Evolutionary conservation across 92 coral and sea anemone species (phyloP), one percentile per base, ranked within the genome.

Genomic region (Parazoanthus darwini): DNA sequence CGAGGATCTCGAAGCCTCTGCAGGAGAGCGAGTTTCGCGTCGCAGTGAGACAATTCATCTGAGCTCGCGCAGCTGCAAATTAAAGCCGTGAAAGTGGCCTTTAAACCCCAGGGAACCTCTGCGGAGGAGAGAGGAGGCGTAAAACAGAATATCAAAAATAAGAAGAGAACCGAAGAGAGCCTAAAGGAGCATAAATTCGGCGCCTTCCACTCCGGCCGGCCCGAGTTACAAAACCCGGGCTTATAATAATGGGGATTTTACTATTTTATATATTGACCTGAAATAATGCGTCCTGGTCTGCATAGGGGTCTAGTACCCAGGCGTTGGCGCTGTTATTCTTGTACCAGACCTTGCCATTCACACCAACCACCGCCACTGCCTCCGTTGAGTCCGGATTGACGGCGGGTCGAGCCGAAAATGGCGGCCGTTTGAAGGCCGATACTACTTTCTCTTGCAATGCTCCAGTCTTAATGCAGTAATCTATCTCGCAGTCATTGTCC

Each of bases 401-500:
- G 7, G 90, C 92, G 6, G 96, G 96, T 38, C 90, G 90, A 26
- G 94, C 90, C 20, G 89, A 88, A 85, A 93, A 93, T 37, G 98
- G 98, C 20, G 96, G 95, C 75, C 94, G 86, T 79, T 92, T 94
- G 68, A 96, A 93, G 29, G 90, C 75, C 1, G 93, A 85, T 20
- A 86, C 72, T n/a, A 90, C 82, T 56, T 87, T 71, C 20, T 88
- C 86, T 22, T 82, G 65, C 66, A 94, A 88, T 8, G 94, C 87
- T 80, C 88, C 89, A 33, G 97, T 87, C 86, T 90, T 94, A 74
- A 91, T 90, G 79, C 98, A 96, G 91, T 96, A 96, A 74, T 86
- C 91, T 76, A 96, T 91, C 75, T 94, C 95, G 56, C 97, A 96
- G 59, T 96, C 93, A 76, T 94, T 94, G 82, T 96, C 98, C 5